Conservation (phyloP, 2,888 invertebrate genomes). For the Troides oblongomaculatus region DNA sequence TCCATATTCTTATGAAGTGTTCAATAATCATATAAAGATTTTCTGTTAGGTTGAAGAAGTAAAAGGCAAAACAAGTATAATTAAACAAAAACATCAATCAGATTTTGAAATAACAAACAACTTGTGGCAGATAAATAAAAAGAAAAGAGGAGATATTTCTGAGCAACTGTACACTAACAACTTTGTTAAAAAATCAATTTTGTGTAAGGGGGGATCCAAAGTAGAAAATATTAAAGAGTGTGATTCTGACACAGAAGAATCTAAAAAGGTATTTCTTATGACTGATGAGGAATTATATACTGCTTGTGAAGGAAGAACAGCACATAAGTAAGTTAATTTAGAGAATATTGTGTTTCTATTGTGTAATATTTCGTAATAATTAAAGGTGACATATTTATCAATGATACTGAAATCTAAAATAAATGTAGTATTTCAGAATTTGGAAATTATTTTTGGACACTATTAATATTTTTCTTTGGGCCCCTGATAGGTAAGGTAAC, state of each 20-base stretch:
- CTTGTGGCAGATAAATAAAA: slow-evolving; percentile 61
- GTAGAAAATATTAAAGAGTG: slow-evolving; percentile 49
- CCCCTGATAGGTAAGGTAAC: too few species aligned
- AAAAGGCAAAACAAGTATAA: slow-evolving; percentile 67
- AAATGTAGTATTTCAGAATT: too few species aligned
- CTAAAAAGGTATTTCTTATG: slow-evolving; percentile 57
- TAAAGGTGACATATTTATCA: background rate
- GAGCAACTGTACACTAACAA: slow-evolving; percentile 58
- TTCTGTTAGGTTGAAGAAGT: slow-evolving; percentile 53
- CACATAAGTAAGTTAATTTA: slow-evolving; percentile 84
- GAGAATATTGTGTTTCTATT: background rate
- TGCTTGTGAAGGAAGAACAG: slow-evolving; percentile 90
- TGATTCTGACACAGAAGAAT: slow-evolving; percentile 50
- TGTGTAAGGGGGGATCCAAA: slow-evolving; percentile 55
- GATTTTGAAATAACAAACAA: slow-evolving; percentile 66
- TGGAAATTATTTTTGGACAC: too few species aligned
- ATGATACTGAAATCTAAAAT: background rate
- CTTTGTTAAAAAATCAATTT: slow-evolving; percentile 63
- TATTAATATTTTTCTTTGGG: too few species aligned
- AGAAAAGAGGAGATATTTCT: slow-evolving; percentile 38
- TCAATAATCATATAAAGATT: background rate
- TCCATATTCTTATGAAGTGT: background rate
- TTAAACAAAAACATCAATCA: slow-evolving; percentile 55
- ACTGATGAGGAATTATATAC: slow-evolving; percentile 90
- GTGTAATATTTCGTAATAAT: background rate